Evolutionary conservation across 2,797 vertebrate genomes (phyloP).

Genomic region (Melanogrammus aeglefinus): DNA sequence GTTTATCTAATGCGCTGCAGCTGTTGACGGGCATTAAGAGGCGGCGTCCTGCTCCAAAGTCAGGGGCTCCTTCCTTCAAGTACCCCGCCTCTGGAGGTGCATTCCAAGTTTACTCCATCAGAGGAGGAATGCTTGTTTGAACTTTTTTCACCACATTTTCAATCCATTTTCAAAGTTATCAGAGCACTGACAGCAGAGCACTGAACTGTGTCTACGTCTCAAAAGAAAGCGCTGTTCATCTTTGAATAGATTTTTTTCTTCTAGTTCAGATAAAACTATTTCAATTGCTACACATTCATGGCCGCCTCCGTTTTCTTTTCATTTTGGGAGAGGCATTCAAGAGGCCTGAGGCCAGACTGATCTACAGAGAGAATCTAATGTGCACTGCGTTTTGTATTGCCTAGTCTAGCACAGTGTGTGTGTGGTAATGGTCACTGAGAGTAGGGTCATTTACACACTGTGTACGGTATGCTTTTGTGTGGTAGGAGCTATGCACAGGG

Average conservation of each 20-base stretch:
- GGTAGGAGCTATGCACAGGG: neutral
- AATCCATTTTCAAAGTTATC: neutral
- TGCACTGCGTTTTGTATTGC: neutral
- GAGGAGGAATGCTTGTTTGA: neutral
- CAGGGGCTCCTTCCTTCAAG: constrained; percentile 1
- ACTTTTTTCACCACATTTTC: neutral
- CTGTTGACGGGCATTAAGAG: neutral
- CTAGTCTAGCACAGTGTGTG: neutral
- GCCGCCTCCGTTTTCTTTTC: neutral
- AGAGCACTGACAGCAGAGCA: neutral
- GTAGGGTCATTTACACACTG: neutral
- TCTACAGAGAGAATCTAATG: neutral
- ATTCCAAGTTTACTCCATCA: neutral
- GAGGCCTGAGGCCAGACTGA: neutral
- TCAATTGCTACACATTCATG: neutral
- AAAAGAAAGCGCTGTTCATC: neutral
- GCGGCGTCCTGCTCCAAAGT: neutral
- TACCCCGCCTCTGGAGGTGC: neutral
- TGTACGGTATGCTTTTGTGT: neutral
- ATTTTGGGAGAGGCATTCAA: neutral
- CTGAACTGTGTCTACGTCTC: neutral
- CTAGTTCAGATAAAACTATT: neutral
- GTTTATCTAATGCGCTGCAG: neutral
- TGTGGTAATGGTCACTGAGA: neutral
- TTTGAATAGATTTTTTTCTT: neutral